Evolutionary conservation across 1,140 invertebrate species (phyloP).

Genomic region (Drosophila lacertosa): DNA sequence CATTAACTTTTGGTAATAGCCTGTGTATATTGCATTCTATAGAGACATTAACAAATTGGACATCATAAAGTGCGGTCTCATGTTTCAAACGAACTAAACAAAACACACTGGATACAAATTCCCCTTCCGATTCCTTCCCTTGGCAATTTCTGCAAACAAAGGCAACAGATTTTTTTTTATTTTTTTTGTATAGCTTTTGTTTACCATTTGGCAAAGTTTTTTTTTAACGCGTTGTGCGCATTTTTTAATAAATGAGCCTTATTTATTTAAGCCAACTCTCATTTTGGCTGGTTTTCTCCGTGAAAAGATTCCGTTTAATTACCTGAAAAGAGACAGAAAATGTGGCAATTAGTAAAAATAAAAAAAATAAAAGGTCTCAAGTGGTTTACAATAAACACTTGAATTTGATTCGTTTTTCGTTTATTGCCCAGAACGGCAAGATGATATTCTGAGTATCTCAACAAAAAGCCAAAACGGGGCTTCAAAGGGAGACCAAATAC

Average conservation of each 20-base stretch:
- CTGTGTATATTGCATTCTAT: conserved; percentile 55
- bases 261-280: conserved; percentile 39
- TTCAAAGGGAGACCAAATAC: background rate
- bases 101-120: conserved; percentile 24
- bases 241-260: conserved; percentile 59
- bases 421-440: background rate
- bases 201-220: conserved; percentile 39
- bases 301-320: conserved; percentile 66
- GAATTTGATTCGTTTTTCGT: conserved; percentile 6
- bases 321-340: conserved; percentile 64
- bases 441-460: conserved; percentile 1
- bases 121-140: background rate
- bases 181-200: conserved; percentile 33
- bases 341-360: conserved; percentile 45
- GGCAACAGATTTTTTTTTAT: conserved; percentile 14
- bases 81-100: conserved; percentile 53
- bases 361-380: conserved; percentile 7
- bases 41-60: conserved; percentile 50
- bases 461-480: too few species aligned
- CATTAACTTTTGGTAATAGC: conserved; percentile 53
- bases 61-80: conserved; percentile 68
- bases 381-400: background rate
- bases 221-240: conserved; percentile 43
- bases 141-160: conserved; percentile 60
- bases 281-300: conserved; percentile 24